Conservation (phyloP, 2,113 vertebrate genomes). For the Cephalopholis sonnerati region DNA sequence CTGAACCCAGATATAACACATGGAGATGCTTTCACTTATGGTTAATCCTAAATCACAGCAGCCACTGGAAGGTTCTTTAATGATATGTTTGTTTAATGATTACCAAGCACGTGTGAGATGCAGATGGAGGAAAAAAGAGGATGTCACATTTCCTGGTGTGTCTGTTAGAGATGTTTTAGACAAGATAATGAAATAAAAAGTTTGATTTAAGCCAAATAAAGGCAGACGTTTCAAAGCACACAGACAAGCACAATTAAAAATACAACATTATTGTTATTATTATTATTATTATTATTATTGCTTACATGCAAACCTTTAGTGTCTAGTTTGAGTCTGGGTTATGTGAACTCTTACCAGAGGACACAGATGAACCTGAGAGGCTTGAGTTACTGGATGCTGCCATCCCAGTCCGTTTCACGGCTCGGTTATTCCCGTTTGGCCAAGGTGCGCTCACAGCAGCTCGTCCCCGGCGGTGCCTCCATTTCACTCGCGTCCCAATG, state of each 20-base stretch:
- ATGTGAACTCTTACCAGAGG: slow-evolving; percentile 90
- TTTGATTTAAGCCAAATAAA: slow-evolving; percentile 31
- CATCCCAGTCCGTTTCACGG: slow-evolving; percentile 83
- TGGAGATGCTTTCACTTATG: slow-evolving; percentile 4
- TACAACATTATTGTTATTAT: not conserved
- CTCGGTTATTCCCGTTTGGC: slow-evolving; percentile 78
- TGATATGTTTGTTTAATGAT: slow-evolving; percentile 2
- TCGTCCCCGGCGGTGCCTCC: slow-evolving; percentile 74
- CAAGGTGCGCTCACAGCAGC: slow-evolving; percentile 77
- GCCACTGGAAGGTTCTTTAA: slow-evolving; percentile 4
- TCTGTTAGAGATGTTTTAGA: not conserved
- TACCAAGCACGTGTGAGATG: not conserved
- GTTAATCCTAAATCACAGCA: slow-evolving; percentile 27
- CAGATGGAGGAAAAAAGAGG: not conserved
- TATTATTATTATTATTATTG: not conserved
- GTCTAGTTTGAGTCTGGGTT: not conserved
- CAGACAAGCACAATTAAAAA: not conserved
- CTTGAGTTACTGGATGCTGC: slow-evolving; percentile 98
- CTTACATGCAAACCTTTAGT: not conserved
- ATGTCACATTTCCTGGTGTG: not conserved
- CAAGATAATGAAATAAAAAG: slow-evolving; percentile 46
- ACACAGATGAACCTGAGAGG: slow-evolving; percentile 95
- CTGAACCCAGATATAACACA: slow-evolving; percentile 29
- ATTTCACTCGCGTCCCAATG: slow-evolving; percentile 65
- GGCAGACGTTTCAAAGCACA: not conserved